A percentile compares a stretch with the other conserved stretches of the same genome.
phyloP scores from a whole-genome alignment of 2,888 invertebrate species.

The Anthrax anthrax region DNA sequence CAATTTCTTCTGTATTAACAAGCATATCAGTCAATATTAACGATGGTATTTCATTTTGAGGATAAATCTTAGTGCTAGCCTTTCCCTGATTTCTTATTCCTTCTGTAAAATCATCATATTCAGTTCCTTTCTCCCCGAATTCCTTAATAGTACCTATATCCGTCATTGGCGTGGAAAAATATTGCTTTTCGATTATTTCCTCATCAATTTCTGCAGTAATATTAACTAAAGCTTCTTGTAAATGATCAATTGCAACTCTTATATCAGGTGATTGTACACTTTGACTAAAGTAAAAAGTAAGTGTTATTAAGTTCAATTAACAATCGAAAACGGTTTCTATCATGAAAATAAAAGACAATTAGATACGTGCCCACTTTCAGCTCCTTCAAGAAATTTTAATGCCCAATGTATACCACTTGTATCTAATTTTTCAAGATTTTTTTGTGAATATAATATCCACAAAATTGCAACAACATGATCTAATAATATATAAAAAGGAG shows the following conservation, averaged over 20 bases:
- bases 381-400: slow-evolving; percentile 15
- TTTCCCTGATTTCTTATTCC: too few relatives aligned
- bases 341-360: too few relatives aligned
- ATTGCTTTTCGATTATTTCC: neutral
- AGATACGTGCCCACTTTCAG: slow-evolving; percentile 7
- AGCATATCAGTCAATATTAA: too few relatives aligned
- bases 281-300: neutral
- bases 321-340: too few relatives aligned
- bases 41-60: too few relatives aligned
- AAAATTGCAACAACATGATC: slow-evolving; percentile 16
- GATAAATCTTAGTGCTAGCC: too few relatives aligned
- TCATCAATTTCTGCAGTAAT: neutral
- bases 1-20: too few relatives aligned
- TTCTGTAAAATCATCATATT: too few relatives aligned
- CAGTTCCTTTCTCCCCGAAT: too few relatives aligned
- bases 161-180: too few relatives aligned
- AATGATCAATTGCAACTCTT: slow-evolving; percentile 5
- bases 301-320: neutral
- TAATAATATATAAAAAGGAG: slow-evolving; percentile 13
- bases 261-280: slow-evolving; percentile 1
- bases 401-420: slow-evolving; percentile 15
- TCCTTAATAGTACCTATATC: too few relatives aligned
- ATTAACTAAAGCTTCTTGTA: slow-evolving; percentile 2
- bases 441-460: slow-evolving; percentile 13
- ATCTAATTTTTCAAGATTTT: slow-evolving; percentile 4